Base-by-base conservation (phyloP, 2,113 vertebrate species). In the Oncorhynchus mykiss region DNA sequence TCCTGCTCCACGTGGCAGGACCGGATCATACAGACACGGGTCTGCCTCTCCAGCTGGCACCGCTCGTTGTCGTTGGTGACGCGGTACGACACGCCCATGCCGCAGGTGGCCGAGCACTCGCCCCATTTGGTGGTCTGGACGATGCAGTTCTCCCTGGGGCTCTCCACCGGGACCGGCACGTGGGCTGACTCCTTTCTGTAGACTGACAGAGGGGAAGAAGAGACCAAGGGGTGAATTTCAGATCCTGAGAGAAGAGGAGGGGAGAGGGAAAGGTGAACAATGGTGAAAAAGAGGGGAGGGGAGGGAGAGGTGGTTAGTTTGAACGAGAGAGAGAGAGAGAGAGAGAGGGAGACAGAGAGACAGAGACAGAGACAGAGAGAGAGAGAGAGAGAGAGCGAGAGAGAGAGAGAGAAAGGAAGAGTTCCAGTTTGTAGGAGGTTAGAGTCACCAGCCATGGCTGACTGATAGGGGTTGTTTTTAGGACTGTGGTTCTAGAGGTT, bases 111-210 rank as follows among this genome's bases (percentile, higher is more conserved):
- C 12, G 94, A 95, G 83, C 94, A 95, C 0, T 81, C 74, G 0
- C 90, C 94, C 93, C 94, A 95, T 64, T 89, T 87, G 0, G 93
- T 95, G 67, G 92, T 95, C 86, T 95, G 93, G 72, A 93, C 89
- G 51, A 95, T 79, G 76, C 93, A 95, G 88, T 95, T 95, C 68
- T 92, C 90, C 78, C 88, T 88, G n/a, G 92, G 86, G 27, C 78
- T 87, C 64, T 89, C 93, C 24, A 45, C 93, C 25, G 45, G n/a
- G 34, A 84, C 85, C 0, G 76, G 86, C 12, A 76, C 77, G 3
- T 49, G 76, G 4, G 81, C 72, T 3, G 87, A 77, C 0, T 79
- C 82, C 25, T 90, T 82, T 67, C 86, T 88, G 82, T 91, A 90
- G 66, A 90, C 92, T 79, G 75, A 72, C 64, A 48, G 57, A 22